Evolutionary conservation across 2,797 vertebrate species (phyloP).

Genomic region (Sebastes melanostomus): DNA sequence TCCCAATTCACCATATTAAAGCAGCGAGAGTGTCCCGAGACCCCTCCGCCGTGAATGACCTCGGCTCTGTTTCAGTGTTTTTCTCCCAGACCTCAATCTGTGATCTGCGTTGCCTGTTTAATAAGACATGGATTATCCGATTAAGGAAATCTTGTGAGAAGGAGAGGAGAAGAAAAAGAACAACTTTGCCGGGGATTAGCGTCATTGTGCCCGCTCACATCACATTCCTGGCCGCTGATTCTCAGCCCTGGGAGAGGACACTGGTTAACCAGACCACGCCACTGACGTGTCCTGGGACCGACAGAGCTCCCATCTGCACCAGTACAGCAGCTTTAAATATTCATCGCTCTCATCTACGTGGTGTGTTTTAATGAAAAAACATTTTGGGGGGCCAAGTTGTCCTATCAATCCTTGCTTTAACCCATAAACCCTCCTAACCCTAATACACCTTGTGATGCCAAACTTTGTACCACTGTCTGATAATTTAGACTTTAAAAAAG

Average conservation of each 20-base stretch:
- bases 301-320: background rate
- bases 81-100: slow-evolving; percentile 50
- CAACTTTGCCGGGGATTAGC: slow-evolving; percentile 64
- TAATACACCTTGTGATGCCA: background rate
- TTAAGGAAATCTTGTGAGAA: slow-evolving; percentile 68
- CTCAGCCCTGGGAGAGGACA: slow-evolving; percentile 48
- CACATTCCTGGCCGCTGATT: slow-evolving; percentile 64
- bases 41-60: slow-evolving; percentile 25
- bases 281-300: slow-evolving; percentile 1
- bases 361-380: background rate
- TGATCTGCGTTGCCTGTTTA: slow-evolving; percentile 47
- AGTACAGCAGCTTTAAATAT: background rate
- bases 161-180: slow-evolving; percentile 52
- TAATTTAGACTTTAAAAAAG: background rate
- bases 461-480: no score
- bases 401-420: background rate
- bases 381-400: background rate
- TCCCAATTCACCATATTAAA: slow-evolving; percentile 21
- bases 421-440: background rate
- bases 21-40: background rate
- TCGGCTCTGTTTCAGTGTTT: slow-evolving; percentile 40
- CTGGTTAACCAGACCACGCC: slow-evolving; percentile 13
- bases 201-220: slow-evolving; percentile 61
- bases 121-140: slow-evolving; percentile 66
- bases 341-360: background rate